These are phyloP conservation scores for Drosophila borealis DNA, from an alignment of 2,888 invertebrate genomes.

Conservation along the genomic window DNA sequence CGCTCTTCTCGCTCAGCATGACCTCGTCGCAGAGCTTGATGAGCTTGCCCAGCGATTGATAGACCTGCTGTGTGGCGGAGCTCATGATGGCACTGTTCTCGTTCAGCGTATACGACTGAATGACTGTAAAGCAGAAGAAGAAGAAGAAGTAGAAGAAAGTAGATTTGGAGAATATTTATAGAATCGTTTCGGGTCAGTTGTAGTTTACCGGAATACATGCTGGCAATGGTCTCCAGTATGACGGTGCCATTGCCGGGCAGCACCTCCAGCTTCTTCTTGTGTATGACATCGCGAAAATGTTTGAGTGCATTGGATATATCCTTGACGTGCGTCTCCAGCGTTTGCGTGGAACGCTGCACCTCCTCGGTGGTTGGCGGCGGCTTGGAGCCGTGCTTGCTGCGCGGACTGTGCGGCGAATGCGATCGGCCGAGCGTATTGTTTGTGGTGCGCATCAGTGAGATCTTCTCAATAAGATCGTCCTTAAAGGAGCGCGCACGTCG, in stretches of 20 bases:
- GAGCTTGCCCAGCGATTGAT: constrained; percentile 93
- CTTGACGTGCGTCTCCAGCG: constrained; percentile 91
- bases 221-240: constrained; percentile 95
- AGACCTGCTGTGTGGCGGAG: constrained; percentile 94
- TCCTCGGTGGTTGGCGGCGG: constrained; percentile 85
- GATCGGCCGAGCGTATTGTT: constrained; percentile 86
- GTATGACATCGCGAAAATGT: constrained; percentile 96
- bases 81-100: constrained; percentile 84
- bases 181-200: background rate
- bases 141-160: too few relatives aligned
- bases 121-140: constrained; percentile 61
- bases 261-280: constrained; percentile 96
- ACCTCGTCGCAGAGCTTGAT: constrained; percentile 96
- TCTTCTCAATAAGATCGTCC: constrained; percentile 95
- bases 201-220: constrained; percentile 90
- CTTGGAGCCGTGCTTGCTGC: constrained; percentile 86
- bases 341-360: constrained; percentile 88
- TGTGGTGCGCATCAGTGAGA: constrained; percentile 95
- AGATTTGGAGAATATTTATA: background rate
- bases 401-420: constrained; percentile 88
- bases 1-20: constrained; percentile 88
- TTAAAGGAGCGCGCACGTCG: constrained; percentile 95
- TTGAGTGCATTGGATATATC: constrained; percentile 91
- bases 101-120: constrained; percentile 84
- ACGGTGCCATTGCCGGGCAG: constrained; percentile 97